Evolutionary conservation across 2,113 vertebrate genomes (phyloP).

Genomic region (Psammodynastes pulverulentus): DNA sequence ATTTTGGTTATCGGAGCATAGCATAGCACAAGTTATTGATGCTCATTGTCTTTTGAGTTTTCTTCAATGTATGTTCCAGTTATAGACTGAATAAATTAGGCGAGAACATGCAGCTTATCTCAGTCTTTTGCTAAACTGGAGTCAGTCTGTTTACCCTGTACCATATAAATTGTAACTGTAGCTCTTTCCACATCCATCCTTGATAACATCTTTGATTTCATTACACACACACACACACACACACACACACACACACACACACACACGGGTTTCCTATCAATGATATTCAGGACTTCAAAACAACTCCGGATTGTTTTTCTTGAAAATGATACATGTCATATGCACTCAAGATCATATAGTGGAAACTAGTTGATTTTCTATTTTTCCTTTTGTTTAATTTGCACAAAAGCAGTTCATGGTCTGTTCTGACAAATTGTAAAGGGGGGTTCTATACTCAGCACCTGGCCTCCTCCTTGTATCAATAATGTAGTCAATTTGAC

Average conservation of each 20-base stretch:
- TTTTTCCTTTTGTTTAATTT: not conserved
- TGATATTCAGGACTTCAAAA: not conserved
- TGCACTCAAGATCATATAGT: not conserved
- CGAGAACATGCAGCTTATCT: not conserved
- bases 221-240: no score
- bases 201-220: not conserved
- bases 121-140: not conserved
- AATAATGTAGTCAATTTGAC: not conserved
- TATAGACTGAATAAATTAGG: not conserved
- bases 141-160: not conserved
- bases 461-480: not conserved
- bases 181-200: not conserved
- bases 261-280: not conserved
- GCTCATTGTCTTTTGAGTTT: not conserved
- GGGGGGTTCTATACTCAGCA: not conserved
- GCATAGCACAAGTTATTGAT: not conserved
- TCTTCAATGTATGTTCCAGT: not conserved
- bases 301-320: not conserved
- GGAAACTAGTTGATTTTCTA: not conserved
- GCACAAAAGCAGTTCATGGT: not conserved
- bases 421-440: no score
- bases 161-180: not conserved
- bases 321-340: not conserved
- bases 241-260: no score
- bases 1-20: not conserved